Evolutionary conservation across 2,888 invertebrate species (phyloP).

Genomic region (Epirrhoe alternata): DNA sequence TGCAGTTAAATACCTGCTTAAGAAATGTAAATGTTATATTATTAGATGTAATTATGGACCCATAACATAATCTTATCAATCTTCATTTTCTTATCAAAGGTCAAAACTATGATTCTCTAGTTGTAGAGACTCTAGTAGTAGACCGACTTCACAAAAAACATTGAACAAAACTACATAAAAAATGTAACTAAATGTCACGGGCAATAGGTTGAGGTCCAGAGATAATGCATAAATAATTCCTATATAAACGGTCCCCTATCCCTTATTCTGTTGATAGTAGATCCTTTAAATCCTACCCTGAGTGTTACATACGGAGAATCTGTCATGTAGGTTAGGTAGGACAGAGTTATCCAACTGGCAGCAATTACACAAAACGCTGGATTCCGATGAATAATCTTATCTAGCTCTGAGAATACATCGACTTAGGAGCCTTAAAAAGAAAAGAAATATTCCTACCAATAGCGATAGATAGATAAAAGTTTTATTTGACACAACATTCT

Average conservation of each 20-base stretch:
- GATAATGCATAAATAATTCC: slow-evolving; percentile 61
- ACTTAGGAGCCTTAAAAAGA: no score
- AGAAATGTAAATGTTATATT: neutral
- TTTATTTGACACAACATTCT: no score
- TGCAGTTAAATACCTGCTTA: neutral
- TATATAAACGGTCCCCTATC: slow-evolving; percentile 60
- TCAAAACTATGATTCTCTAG: no score
- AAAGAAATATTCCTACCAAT: no score
- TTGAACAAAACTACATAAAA: neutral
- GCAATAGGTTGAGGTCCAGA: slow-evolving; percentile 50
- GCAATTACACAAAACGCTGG: neutral
- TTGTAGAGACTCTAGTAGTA: no score
- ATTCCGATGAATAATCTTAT: neutral
- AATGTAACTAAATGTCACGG: slow-evolving; percentile 46
- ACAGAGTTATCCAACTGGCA: slow-evolving; percentile 2
- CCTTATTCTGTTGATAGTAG: slow-evolving; percentile 60
- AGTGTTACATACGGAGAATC: slow-evolving; percentile 3
- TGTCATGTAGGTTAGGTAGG: slow-evolving; percentile 47
- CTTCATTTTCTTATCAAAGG: no score
- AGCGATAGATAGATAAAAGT: no score
- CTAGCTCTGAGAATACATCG: neutral
- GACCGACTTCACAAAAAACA: neutral
- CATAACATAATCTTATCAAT: no score
- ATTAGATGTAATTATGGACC: neutral
- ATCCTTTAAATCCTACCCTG: slow-evolving; percentile 67